Percentiles rank a stretch among this genome's conserved stretches.
These are phyloP conservation scores for Tenualosa ilisha DNA, from an alignment of 2,797 vertebrate species.

Conservation along the genomic window DNA sequence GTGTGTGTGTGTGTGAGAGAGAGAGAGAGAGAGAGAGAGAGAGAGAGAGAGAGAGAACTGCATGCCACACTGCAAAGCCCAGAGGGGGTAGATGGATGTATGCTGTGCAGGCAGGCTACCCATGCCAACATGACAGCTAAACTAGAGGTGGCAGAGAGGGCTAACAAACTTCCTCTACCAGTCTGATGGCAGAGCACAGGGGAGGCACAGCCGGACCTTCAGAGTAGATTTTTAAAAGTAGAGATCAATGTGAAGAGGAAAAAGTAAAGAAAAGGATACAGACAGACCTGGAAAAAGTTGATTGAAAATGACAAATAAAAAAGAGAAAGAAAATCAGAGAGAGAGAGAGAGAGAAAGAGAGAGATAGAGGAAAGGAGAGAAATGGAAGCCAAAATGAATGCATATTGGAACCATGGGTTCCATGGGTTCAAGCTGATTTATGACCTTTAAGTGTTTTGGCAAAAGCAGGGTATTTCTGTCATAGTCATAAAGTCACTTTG, in stretches of 20 bases:
- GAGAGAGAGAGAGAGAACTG: neutral
- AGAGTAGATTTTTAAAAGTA: neutral
- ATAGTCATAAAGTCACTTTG: constrained; percentile 38
- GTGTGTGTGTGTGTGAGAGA: neutral
- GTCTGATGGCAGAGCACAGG: neutral
- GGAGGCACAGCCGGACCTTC: neutral
- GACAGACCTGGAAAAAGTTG: neutral
- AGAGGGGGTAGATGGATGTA: neutral
- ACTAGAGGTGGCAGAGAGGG: neutral
- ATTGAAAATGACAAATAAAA: neutral
- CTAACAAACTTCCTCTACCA: neutral
- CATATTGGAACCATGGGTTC: constrained; percentile 14
- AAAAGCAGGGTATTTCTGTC: constrained; percentile 35
- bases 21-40: neutral
- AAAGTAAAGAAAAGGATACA: neutral
- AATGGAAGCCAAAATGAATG: constrained; percentile 2
- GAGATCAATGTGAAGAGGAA: neutral
- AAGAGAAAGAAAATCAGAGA: constrained; percentile 8
- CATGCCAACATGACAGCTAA: neutral
- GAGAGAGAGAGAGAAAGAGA: neutral
- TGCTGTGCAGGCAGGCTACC: neutral
- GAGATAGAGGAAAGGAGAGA: neutral
- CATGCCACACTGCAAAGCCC: no score
- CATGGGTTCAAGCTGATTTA: constrained; percentile 33
- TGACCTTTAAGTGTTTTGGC: constrained; percentile 36